Base-by-base conservation (phyloP, 2,113 vertebrate species). In the Hippocampus comes region DNA sequence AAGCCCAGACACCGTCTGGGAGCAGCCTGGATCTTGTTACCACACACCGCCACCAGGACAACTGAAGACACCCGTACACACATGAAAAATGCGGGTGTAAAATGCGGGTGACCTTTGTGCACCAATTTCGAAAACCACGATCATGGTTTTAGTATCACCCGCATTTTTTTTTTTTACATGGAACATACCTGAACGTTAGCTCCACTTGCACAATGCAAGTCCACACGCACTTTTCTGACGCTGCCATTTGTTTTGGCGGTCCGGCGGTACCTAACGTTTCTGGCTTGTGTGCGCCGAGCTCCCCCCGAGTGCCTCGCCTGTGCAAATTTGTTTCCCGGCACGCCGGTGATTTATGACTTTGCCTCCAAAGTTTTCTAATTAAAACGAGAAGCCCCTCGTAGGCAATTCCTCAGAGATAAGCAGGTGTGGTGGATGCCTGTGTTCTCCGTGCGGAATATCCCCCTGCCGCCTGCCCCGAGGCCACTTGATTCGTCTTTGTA, bases 351-450 rank as follows among this genome's bases (percentile, higher is more conserved):
- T 90, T 87, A 89, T 89, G 89, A 88, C 83, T 70, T 79, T 67
- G 81, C 79, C 42, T 77, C 73, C 71, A 81, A 84, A 83, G 82
- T 84, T 87, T 38, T 87, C 87, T 79, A 87, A 91, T 89, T 90
- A 89, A 89, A 89, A 76, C 77, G 77, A 82, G 78, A 87, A 89
- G 82, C 71, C 83, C 81, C 83, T 81, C 82, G 82, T 63, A 79
- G 77, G 68, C 88, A 86, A 87, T 87, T 87, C 90, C 82, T 88
- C 81, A 75, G 83, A 91, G 87, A 88, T 85, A 87, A 86, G 82
- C 78, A 71, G 70, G 79, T 86, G 81, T 69, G 79, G 79, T 69
- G 79, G 25, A 76, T 79, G 55, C 82, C 70, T 82, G 74, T 78
- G 72, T 66, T 71, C 67, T 61, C 75, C 56, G 55, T 75, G 69